Evolutionary conservation across 2,797 vertebrate species (phyloP).

Genomic region (Streptopelia turtur): DNA sequence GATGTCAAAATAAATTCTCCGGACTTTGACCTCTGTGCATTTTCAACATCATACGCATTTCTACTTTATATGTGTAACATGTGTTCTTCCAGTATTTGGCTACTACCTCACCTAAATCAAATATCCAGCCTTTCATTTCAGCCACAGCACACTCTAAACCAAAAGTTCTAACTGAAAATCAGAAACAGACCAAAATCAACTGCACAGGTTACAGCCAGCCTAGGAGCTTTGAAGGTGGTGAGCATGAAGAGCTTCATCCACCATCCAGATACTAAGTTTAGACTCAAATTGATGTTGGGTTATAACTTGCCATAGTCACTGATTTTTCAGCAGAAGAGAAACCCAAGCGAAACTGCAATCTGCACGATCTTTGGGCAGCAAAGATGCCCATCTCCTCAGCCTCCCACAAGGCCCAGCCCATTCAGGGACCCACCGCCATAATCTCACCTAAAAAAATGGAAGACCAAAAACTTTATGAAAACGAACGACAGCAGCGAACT

Average conservation of each 20-base stretch:
- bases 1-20: not conserved
- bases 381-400: not conserved
- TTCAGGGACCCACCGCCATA: not conserved
- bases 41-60: not conserved
- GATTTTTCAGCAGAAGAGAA: not conserved
- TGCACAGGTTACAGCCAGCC: not conserved
- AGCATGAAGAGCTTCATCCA: not conserved
- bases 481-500: not conserved
- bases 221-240: not conserved
- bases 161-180: not conserved
- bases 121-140: not conserved
- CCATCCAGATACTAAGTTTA: fast-evolving
- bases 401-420: no score
- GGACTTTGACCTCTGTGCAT: not conserved
- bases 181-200: not conserved
- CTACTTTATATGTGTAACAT: fast-evolving
- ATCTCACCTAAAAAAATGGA: not conserved
- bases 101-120: not conserved
- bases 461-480: not conserved
- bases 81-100: not conserved
- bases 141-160: not conserved
- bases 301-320: not conserved
- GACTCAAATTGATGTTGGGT: not conserved
- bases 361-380: not conserved
- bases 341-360: fast-evolving